Conservation (phyloP, 53 echinoderm and acorn worm genomes). For the Echinarachnius parma region DNA sequence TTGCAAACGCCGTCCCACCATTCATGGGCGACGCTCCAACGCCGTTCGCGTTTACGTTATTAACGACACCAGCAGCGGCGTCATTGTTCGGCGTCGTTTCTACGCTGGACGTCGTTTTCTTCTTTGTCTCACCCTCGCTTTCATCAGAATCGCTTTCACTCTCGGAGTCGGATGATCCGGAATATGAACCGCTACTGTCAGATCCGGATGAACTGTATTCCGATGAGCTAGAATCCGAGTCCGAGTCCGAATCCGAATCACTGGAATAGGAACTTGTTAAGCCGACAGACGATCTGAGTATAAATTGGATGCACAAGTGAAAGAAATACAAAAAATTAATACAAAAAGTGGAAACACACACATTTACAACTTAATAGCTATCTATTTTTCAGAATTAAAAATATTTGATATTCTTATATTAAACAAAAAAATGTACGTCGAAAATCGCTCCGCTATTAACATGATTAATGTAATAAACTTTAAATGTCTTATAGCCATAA, state of each 20-base stretch:
- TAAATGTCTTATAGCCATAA: too few relatives aligned
- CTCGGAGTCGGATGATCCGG: too few relatives aligned
- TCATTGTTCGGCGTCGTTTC: not conserved
- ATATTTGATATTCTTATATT: too few relatives aligned
- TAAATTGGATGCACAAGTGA: too few relatives aligned
- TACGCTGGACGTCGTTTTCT: conserved; percentile 9
- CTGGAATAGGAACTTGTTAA: conserved; percentile 15
- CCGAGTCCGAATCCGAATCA: conserved; percentile 18
- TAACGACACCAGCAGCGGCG: not conserved
- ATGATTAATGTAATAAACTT: too few relatives aligned
- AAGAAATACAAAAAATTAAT: too few relatives aligned
- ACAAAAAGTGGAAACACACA: too few relatives aligned
- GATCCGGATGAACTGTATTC: not conserved
- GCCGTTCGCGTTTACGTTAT: not conserved
- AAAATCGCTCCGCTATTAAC: too few relatives aligned
- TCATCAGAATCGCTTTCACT: too few relatives aligned
- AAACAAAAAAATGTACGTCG: too few relatives aligned
- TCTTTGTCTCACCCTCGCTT: not conserved
- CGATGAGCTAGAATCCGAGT: conserved; percentile 23
- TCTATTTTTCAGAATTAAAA: too few relatives aligned
- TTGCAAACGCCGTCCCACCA: conserved; percentile 14
- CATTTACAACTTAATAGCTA: too few relatives aligned
- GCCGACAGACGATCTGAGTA: conserved; percentile 27
- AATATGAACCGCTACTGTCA: conserved; percentile 11
- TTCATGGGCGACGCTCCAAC: conserved; percentile 1